Percentiles rank a stretch among this genome's conserved stretches.
These are phyloP conservation scores for Loris lydekkerianus DNA, from an alignment of 2,797 vertebrate genomes.

Conservation along the genomic window DNA sequence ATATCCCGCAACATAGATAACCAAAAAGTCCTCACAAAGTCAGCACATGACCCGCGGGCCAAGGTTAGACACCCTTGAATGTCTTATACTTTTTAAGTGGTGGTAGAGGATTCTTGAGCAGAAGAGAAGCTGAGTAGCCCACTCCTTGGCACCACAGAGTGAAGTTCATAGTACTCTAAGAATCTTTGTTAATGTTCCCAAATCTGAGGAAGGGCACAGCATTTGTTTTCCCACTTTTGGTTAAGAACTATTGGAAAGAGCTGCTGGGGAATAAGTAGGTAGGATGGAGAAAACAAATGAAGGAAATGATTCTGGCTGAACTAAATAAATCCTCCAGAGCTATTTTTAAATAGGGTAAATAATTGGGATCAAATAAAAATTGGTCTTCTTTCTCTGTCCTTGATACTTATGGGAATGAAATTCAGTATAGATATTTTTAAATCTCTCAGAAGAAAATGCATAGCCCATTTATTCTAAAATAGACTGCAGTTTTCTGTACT, in stretches of 20 bases:
- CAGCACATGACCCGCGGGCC: too few relatives aligned
- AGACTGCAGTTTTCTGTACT: not conserved
- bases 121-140: not conserved
- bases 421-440: not conserved
- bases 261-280: not conserved
- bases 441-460: not conserved
- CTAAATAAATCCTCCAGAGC: not conserved
- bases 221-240: not conserved
- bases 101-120: not conserved
- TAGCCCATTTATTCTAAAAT: conserved; percentile 23
- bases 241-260: not conserved
- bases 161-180: not conserved
- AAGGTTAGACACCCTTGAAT: too few relatives aligned
- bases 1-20: too few relatives aligned
- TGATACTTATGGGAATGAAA: not conserved
- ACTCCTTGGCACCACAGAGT: not conserved
- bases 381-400: not conserved
- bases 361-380: not conserved
- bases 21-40: too few relatives aligned
- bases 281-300: not conserved
- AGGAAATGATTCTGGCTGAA: not conserved
- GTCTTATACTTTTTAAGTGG: not conserved
- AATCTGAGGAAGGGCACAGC: not conserved
- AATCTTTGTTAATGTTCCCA: not conserved
- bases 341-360: conserved; percentile 43